Conservation (phyloP, 2,888 invertebrate genomes). For the Apantesis nais region DNA sequence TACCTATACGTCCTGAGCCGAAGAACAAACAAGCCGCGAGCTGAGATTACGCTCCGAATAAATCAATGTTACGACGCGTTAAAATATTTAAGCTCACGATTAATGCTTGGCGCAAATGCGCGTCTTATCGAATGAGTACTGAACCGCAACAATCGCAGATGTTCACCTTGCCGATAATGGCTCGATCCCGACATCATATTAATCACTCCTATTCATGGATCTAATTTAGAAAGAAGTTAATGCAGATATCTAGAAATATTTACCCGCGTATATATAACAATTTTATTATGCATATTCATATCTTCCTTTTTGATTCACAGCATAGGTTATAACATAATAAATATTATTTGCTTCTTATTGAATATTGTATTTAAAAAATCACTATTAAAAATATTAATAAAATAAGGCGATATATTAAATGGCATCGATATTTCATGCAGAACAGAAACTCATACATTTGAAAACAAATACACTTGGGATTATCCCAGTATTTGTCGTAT, state of each 20-base stretch:
- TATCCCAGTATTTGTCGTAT: slow-evolving; percentile 72
- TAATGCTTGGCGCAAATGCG: slow-evolving; percentile 75
- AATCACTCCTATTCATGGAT: slow-evolving; percentile 16
- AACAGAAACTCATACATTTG: slow-evolving; percentile 45
- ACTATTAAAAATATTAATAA: slow-evolving; percentile 4
- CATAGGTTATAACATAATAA: background rate
- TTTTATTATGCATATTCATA: background rate
- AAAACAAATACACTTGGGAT: slow-evolving; percentile 64
- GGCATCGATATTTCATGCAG: slow-evolving; percentile 27
- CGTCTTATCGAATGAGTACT: slow-evolving; percentile 70
- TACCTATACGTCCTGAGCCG: slow-evolving; percentile 81
- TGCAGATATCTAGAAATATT: background rate
- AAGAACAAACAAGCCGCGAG: slow-evolving; percentile 83
- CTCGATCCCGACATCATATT: slow-evolving; percentile 39
- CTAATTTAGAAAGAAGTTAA: slow-evolving; percentile 2
- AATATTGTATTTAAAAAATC: background rate
- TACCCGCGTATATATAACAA: background rate
- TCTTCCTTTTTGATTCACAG: background rate
- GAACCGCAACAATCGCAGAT: slow-evolving; percentile 59
- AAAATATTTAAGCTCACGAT: slow-evolving; percentile 85
- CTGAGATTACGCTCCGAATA: slow-evolving; percentile 82
- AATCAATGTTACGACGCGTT: slow-evolving; percentile 85
- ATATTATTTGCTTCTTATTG: background rate
- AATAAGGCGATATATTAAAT: slow-evolving; percentile 19
- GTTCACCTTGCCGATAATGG: slow-evolving; percentile 56